Evolutionary conservation across 2,113 vertebrate genomes (phyloP).

Genomic region (Sphyrna mokarran): DNA sequence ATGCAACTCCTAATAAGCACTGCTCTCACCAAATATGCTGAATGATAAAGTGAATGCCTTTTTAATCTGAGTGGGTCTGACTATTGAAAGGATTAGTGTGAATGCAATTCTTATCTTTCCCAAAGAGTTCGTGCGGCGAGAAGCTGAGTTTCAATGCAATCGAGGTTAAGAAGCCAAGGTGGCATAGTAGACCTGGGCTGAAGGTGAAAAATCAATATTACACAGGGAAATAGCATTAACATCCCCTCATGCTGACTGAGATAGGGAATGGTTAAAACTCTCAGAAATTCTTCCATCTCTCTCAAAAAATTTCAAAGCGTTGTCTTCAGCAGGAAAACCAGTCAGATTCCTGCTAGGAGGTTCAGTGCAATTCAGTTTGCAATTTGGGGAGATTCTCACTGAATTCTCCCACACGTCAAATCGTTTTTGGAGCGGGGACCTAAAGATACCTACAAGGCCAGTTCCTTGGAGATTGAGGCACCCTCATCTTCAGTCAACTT

Average conservation of each 20-base stretch:
- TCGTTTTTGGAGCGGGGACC: too few relatives aligned
- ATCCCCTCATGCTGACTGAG: background rate
- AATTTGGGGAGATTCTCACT: too few relatives aligned
- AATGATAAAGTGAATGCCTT: background rate
- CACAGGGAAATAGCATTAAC: background rate
- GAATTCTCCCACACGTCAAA: too few relatives aligned
- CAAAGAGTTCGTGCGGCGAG: background rate
- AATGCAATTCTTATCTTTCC: background rate
- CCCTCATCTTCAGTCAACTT: too few relatives aligned
- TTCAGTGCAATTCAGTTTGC: too few relatives aligned
- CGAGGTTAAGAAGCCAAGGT: background rate
- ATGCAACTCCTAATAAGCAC: background rate
- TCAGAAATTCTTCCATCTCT: background rate
- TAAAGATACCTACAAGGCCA: too few relatives aligned
- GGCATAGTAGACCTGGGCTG: background rate
- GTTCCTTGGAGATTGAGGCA: too few relatives aligned
- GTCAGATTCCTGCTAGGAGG: too few relatives aligned
- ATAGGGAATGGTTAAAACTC: background rate
- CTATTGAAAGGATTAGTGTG: background rate
- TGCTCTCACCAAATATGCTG: background rate
- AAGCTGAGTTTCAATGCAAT: background rate
- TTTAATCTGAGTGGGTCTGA: background rate
- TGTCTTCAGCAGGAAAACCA: too few relatives aligned
- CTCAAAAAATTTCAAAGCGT: too few relatives aligned
- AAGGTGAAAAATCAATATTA: background rate